These are phyloP conservation scores for Magallana gigas DNA, from an alignment of 1,140 invertebrate species.

Conservation along the genomic window DNA sequence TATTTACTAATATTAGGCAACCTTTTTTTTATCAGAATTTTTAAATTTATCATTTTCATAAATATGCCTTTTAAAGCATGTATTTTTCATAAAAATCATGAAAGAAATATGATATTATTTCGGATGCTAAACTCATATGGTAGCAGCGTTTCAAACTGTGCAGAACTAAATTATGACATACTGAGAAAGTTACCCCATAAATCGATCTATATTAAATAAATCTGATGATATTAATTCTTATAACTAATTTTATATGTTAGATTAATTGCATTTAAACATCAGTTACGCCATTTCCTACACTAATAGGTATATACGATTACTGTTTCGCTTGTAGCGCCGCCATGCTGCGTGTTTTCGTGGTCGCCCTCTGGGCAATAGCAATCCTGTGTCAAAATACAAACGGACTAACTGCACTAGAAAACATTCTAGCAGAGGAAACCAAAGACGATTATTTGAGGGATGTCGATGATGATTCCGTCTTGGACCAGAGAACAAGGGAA, in stretches of 20 bases:
- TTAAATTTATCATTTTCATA: too few species aligned
- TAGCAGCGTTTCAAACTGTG: too few species aligned
- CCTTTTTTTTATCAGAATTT: too few species aligned
- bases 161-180: too few species aligned
- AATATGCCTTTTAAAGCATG: too few species aligned
- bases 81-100: too few species aligned
- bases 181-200: too few species aligned
- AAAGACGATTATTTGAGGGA: slow-evolving; percentile 34
- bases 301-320: neutral
- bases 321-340: neutral
- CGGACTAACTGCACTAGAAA: slow-evolving; percentile 11
- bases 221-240: neutral
- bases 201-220: too few species aligned
- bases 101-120: too few species aligned
- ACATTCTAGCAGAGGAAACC: neutral
- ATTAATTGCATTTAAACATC: neutral
- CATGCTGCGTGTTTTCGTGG: neutral
- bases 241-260: neutral
- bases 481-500: neutral
- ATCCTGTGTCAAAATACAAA: slow-evolving; percentile 1
- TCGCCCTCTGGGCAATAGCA: slow-evolving; percentile 10
- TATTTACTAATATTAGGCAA: too few species aligned
- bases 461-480: slow-evolving; percentile 1
- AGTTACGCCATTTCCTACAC: neutral
- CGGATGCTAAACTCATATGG: too few species aligned